Conservation (phyloP, 2,797 vertebrate species). For the Trachurus trachurus region DNA sequence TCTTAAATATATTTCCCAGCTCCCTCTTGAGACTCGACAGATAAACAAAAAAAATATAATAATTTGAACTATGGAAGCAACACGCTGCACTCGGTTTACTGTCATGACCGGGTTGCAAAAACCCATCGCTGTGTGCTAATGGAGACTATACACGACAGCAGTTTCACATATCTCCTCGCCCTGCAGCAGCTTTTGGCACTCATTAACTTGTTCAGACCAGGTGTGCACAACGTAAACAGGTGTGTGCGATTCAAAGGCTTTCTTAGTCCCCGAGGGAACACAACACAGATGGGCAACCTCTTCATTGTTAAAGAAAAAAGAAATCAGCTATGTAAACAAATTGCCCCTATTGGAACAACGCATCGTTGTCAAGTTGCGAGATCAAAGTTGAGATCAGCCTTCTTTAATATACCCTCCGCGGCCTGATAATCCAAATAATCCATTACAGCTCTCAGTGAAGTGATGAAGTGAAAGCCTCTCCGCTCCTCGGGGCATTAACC, state of each 20-base stretch:
- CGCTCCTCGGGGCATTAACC: constrained; percentile 40
- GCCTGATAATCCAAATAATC: constrained; percentile 46
- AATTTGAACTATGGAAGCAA: constrained; percentile 14
- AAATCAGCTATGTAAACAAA: constrained; percentile 1
- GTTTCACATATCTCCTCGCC: constrained; percentile 20
- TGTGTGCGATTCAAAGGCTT: constrained; percentile 12
- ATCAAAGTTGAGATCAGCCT: constrained; percentile 14
- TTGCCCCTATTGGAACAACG: not conserved
- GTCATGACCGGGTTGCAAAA: constrained; percentile 1
- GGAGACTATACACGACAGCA: not conserved
- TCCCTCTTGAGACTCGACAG: constrained; percentile 27
- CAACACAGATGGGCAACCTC: not conserved
- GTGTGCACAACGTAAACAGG: constrained; percentile 9
- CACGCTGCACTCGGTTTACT: not conserved
- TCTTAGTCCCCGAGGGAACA: not conserved
- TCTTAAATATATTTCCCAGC: constrained; percentile 26
- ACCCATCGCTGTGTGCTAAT: constrained; percentile 9
- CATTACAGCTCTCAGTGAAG: constrained; percentile 33
- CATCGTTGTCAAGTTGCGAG: constrained; percentile 15
- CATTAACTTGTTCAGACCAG: constrained; percentile 3
- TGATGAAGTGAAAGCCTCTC: constrained; percentile 49
- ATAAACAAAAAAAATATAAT: constrained; percentile 31
- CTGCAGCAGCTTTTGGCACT: not conserved
- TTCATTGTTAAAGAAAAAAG: not conserved
- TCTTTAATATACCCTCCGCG: constrained; percentile 29